Conservation (phyloP, 2,888 invertebrate species). For the Electrophaes corylata region DNA sequence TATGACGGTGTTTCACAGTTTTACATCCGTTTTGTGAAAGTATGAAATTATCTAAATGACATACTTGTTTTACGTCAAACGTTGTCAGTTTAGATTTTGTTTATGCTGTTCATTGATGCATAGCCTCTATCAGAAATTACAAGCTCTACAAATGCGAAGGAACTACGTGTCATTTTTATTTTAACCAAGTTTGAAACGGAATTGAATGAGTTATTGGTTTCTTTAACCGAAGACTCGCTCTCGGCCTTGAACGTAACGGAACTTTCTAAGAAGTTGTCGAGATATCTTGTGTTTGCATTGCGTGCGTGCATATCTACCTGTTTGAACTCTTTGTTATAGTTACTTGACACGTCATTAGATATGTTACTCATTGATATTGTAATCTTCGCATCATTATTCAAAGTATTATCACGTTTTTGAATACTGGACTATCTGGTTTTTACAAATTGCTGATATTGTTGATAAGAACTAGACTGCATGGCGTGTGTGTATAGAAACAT, state of each 20-base stretch:
- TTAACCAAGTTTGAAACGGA: neutral
- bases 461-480: constrained; percentile 6
- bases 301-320: constrained; percentile 16
- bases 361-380: constrained; percentile 13
- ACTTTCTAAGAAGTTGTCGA: constrained; percentile 10
- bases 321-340: constrained; percentile 27
- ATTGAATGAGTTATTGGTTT: constrained; percentile 10
- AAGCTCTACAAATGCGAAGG: constrained; percentile 2
- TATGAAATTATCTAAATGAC: constrained; percentile 23
- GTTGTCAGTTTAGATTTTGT: constrained; percentile 10
- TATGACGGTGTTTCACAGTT: constrained; percentile 19
- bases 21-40: constrained; percentile 36
- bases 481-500: constrained; percentile 3
- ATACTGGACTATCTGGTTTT: constrained; percentile 1
- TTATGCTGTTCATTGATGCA: constrained; percentile 8
- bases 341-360: constrained; percentile 18
- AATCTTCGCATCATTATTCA: constrained; percentile 1
- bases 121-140: constrained; percentile 6
- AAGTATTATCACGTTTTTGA: constrained; percentile 11
- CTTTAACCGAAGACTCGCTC: constrained; percentile 6
- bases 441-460: neutral
- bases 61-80: constrained; percentile 12
- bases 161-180: neutral
- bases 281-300: constrained; percentile 13
- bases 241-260: constrained; percentile 10